Base-by-base conservation (phyloP, 2,797 vertebrate species). In the Liasis olivaceus region DNA sequence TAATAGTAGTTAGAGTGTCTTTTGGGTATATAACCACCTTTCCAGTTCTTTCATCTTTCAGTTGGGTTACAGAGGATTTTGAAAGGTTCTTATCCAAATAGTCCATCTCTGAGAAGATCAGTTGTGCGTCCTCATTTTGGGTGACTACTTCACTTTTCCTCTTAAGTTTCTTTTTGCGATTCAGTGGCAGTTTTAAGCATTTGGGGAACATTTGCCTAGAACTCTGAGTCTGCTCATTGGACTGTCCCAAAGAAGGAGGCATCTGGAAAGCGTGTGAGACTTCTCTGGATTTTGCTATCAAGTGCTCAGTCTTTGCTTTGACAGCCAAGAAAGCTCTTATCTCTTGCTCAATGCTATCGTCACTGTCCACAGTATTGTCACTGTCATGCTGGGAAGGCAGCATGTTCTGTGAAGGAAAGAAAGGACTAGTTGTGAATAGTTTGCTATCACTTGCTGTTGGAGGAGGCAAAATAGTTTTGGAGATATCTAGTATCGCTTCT, bases 401-500 rank as follows among this genome's bases (percentile, higher is more conserved):
- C 58, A 91, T 89, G 0, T 88, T 54, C 0, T 93, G 94, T 42
- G 96, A 54, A 28, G 87, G 60, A 85, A 96, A 90, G 31, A 93
- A 91, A 0, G 96, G 93, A 66, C 97, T 96, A 0, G 93, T 17
- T 7, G 94, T 11, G 0, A 92, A 95, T 8, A 96, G 94, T 58
- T 91, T 89, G 47, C 95, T 94, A 0, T 95, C 91, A 4, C 96
- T 97, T 91, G 97, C 98, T 93, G 97, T 97, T 6, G 97, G 96
- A 58, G 93, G 97, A 0, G 99, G 99, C 98, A 99, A 98, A 85
- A 99, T 98, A 0, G 99, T 98, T 96, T 99, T 99, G 59, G 99
- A 99, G 96, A 99, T 99, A 98, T 99, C 99, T 93, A 99, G 97
- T 96, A 99, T 99, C 1, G 99, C 99, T 97, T 99, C 99, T 0